phyloP scores from a whole-genome alignment of 1,140 invertebrate genomes.

The Acyrthosiphon pisum region DNA sequence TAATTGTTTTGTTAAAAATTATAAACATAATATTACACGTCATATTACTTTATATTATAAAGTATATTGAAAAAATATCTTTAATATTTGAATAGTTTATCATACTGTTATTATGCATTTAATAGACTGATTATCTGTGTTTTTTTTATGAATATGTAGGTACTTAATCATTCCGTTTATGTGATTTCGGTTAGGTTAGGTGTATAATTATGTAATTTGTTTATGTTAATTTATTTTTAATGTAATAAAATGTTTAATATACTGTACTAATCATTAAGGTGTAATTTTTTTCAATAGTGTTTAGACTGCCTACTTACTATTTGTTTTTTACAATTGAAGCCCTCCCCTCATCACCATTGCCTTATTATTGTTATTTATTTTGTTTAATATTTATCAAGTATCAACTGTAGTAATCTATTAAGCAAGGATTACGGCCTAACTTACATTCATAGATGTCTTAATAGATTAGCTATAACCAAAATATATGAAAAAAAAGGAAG shows the following conservation, averaged over 20 bases:
- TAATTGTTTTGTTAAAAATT: not conserved
- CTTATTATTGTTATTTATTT: no score
- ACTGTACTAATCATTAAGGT: conserved; percentile 7
- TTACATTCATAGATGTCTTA: no score
- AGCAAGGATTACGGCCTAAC: no score
- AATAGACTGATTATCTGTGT: conserved; percentile 1
- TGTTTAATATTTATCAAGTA: no score
- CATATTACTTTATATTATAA: not conserved
- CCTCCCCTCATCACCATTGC: not conserved
- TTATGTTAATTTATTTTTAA: conserved; percentile 22
- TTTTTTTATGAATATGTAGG: not conserved
- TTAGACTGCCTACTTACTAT: not conserved
- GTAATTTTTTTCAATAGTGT: not conserved
- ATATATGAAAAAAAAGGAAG: no score
- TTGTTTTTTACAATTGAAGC: not conserved
- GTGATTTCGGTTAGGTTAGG: not conserved
- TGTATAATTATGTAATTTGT: not conserved
- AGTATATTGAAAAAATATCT: not conserved
- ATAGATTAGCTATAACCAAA: no score
- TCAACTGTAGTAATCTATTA: no score
- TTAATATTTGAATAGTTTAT: not conserved
- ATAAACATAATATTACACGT: not conserved
- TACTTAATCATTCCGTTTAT: not conserved
- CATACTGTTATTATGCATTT: not conserved
- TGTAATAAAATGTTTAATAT: not conserved